Percentiles rank a stretch among this genome's conserved stretches.
These are phyloP conservation scores for Australoheros facetus DNA, from an alignment of 2,797 vertebrate genomes.

Conservation along the genomic window DNA sequence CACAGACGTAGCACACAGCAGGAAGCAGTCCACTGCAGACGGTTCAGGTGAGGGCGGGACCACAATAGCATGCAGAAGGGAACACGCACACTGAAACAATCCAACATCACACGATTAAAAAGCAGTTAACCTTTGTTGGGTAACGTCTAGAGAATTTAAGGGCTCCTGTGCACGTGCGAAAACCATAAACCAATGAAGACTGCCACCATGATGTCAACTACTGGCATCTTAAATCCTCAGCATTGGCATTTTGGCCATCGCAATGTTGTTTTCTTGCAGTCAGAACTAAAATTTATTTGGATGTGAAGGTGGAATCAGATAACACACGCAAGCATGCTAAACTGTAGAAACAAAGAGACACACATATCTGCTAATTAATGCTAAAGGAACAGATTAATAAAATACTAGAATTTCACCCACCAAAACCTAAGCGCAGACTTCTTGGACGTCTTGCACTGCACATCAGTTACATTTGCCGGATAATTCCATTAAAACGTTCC, in stretches of 20 bases:
- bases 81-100: not conserved
- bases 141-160: not conserved
- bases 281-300: not conserved
- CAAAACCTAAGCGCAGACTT: too few relatives aligned
- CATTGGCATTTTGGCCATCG: not conserved
- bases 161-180: not conserved
- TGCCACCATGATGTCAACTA: not conserved
- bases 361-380: not conserved
- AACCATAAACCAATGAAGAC: not conserved
- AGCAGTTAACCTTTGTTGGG: not conserved
- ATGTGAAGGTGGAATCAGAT: not conserved
- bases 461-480: too few relatives aligned
- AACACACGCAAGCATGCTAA: not conserved
- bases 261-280: not conserved
- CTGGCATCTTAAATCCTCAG: not conserved
- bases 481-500: too few relatives aligned
- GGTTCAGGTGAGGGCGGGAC: not conserved
- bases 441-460: too few relatives aligned
- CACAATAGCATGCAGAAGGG: not conserved
- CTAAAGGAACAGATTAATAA: not conserved
- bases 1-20: not conserved
- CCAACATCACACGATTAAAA: not conserved
- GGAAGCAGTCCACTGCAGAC: not conserved
- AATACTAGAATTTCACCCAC: not conserved
- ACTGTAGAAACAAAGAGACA: not conserved